A percentile compares a stretch with the other conserved stretches of the same genome.
Conservation (phyloP, 2,888 invertebrate genomes). For the Apamea epomidion region DNA sequence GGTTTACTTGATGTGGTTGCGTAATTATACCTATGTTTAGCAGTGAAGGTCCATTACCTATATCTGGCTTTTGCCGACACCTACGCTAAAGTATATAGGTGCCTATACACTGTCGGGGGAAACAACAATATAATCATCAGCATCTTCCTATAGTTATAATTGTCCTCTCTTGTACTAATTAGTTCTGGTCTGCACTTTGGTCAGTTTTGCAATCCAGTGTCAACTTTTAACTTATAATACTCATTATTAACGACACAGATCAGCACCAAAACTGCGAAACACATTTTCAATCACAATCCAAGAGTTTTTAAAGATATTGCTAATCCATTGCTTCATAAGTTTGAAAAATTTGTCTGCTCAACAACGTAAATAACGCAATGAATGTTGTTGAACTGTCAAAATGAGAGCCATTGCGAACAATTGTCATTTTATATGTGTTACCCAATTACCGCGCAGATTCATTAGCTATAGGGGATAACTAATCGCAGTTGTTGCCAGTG, state of each 20-base stretch:
- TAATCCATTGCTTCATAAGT: background rate
- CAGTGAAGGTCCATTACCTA: conserved; percentile 5
- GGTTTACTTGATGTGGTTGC: background rate
- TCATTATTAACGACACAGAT: background rate
- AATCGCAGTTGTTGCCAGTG: background rate
- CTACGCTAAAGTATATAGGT: background rate
- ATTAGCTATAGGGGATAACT: conserved; percentile 6
- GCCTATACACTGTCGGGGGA: background rate
- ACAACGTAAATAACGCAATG: background rate
- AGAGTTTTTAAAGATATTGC: background rate
- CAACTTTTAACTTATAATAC: background rate
- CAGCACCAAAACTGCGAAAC: background rate
- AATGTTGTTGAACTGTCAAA: background rate
- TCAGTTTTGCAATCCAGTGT: background rate
- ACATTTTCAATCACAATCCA: background rate
- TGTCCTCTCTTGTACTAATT: background rate
- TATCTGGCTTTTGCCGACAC: background rate
- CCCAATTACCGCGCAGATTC: background rate
- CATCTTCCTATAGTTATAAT: background rate
- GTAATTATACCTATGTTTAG: conserved; percentile 5
- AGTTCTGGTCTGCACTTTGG: background rate
- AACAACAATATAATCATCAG: background rate
- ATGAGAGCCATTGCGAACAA: background rate
- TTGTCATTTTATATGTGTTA: background rate
- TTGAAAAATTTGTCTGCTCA: background rate